Evolutionary conservation across 2,113 vertebrate species (phyloP).

Genomic region (Pollimyrus isidori): DNA sequence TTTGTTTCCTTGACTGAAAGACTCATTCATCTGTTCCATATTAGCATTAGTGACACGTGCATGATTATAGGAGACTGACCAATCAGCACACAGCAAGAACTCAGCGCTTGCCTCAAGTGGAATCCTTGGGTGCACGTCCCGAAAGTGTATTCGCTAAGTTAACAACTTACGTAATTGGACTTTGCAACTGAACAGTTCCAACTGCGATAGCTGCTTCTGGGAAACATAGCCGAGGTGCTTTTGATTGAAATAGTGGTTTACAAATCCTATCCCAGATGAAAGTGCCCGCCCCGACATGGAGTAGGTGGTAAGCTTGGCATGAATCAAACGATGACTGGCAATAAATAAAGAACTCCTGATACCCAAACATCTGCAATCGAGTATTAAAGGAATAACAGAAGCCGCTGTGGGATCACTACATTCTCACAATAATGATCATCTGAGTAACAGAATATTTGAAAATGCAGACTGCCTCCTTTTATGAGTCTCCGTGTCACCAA

Average conservation of each 20-base stretch:
- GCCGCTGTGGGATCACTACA: background rate
- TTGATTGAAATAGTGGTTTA: background rate
- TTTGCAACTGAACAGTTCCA: background rate
- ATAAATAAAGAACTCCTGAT: background rate
- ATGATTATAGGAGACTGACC: background rate
- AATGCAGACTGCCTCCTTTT: background rate
- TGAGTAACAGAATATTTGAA: background rate
- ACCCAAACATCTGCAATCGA: background rate
- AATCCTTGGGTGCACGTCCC: background rate
- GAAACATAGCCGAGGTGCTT: background rate
- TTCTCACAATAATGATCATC: background rate
- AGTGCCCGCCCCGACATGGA: background rate
- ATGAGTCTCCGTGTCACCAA: background rate
- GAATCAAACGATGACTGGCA: background rate
- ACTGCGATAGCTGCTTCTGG: background rate
- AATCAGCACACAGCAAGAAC: background rate
- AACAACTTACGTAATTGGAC: background rate
- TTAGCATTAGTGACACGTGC: background rate
- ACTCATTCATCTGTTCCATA: background rate
- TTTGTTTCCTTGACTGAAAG: background rate
- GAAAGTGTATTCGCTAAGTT: background rate
- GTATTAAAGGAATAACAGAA: background rate
- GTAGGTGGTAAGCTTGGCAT: background rate
- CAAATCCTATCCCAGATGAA: background rate
- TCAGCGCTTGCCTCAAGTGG: background rate